Evolutionary conservation across 2,113 vertebrate species (phyloP).

Genomic region (Gorsachius goisagi): DNA sequence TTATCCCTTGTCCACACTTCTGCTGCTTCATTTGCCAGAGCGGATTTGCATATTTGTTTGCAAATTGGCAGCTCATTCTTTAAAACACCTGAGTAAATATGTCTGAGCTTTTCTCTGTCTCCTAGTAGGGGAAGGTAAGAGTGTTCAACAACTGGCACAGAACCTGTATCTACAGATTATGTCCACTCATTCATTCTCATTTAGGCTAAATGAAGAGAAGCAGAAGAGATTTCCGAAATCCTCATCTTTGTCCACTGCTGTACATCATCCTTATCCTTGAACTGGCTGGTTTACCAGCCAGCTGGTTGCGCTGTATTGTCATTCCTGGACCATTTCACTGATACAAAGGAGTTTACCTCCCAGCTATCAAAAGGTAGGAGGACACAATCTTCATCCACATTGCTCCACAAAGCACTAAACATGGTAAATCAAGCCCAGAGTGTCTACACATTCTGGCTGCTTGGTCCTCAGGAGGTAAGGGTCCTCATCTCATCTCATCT

Average conservation of each 20-base stretch:
- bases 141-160: neutral
- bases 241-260: neutral
- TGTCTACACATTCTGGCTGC: neutral
- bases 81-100: neutral
- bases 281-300: neutral
- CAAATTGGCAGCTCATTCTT: neutral
- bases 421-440: neutral
- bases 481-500: neutral
- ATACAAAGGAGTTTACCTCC: rapidly evolving
- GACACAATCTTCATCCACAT: neutral
- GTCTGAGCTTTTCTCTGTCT: neutral
- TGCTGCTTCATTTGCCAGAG: neutral
- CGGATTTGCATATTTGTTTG: neutral
- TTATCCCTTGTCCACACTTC: neutral
- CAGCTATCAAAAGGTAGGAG: neutral
- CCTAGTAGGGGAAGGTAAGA: neutral
- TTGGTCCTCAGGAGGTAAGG: neutral
- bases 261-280: neutral
- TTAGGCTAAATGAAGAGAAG: neutral
- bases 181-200: neutral
- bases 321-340: neutral
- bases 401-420: neutral
- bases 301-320: neutral
- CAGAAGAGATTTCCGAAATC: neutral
- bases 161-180: rapidly evolving